phyloP scores from a whole-genome alignment of 2,888 invertebrate species.

The Eupeodes latifasciatus region DNA sequence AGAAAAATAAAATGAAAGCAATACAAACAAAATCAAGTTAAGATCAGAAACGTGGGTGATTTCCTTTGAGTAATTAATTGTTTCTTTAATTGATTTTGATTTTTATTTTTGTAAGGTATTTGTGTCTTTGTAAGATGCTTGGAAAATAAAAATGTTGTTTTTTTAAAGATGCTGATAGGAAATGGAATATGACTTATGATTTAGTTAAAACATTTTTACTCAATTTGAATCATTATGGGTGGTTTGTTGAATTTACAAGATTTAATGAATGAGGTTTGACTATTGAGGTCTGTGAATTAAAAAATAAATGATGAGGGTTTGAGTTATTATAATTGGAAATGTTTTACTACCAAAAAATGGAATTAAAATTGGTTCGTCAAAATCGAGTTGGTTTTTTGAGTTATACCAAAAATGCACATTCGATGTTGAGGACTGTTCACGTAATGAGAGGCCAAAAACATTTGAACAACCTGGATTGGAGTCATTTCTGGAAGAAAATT shows the following conservation, averaged over 20 bases:
- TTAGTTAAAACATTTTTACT: background rate
- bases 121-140: background rate
- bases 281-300: background rate
- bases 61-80: slow-evolving; percentile 65
- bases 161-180: background rate
- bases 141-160: background rate
- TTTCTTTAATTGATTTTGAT: slow-evolving; percentile 56
- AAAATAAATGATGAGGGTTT: too few species aligned
- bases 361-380: too few species aligned
- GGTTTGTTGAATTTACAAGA: background rate
- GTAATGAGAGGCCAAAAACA: too few species aligned
- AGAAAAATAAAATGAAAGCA: background rate
- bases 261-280: background rate
- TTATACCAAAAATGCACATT: too few species aligned
- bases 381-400: too few species aligned
- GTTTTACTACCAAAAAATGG: too few species aligned
- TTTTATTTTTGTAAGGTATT: background rate
- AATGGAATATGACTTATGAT: background rate
- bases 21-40: background rate
- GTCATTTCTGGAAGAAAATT: too few species aligned
- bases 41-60: slow-evolving; percentile 59
- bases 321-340: too few species aligned
- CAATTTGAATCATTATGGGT: background rate
- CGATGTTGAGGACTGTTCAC: too few species aligned
- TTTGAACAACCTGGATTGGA: too few species aligned